Conservation (phyloP, 2,113 vertebrate genomes). For the Maccullochella peelii region DNA sequence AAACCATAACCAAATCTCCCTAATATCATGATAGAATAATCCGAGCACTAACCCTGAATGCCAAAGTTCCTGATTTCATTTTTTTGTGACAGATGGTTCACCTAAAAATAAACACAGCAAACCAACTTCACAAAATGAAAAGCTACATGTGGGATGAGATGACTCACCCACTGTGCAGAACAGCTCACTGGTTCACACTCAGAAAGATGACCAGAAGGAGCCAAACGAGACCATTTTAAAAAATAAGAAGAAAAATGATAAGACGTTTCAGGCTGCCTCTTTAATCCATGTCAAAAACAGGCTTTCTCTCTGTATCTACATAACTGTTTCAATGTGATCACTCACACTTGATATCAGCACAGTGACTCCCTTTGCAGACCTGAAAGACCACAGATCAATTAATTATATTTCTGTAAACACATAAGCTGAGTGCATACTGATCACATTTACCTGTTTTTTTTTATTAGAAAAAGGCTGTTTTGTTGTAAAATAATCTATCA, state of each 20-base stretch:
- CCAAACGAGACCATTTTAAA: conserved; percentile 17
- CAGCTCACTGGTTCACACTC: conserved; percentile 48
- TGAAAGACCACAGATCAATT: not conserved
- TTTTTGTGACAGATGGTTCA: conserved; percentile 69
- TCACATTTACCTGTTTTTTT: not conserved
- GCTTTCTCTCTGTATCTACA: not conserved
- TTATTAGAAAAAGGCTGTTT: not conserved
- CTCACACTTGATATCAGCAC: conserved; percentile 1
- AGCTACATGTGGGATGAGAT: conserved; percentile 74
- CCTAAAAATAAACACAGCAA: conserved; percentile 69
- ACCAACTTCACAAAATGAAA: conserved; percentile 57
- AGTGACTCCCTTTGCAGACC: not conserved
- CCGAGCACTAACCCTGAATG: conserved; percentile 14
- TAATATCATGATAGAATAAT: conserved; percentile 21
- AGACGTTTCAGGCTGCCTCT: not conserved
- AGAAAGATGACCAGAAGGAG: conserved; percentile 29
- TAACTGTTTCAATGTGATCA: not conserved
- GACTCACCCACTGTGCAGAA: conserved; percentile 62
- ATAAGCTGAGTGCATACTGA: not conserved
- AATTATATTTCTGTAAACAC: conserved; percentile 4
- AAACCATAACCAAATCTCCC: conserved; percentile 20
- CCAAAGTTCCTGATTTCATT: conserved; percentile 38
- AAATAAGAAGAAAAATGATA: not conserved
- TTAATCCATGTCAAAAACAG: conserved; percentile 1
- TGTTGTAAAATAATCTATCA: not conserved